Evolutionary conservation across 2,797 vertebrate genomes (phyloP).

Genomic region (Syndactyla subalaris): DNA sequence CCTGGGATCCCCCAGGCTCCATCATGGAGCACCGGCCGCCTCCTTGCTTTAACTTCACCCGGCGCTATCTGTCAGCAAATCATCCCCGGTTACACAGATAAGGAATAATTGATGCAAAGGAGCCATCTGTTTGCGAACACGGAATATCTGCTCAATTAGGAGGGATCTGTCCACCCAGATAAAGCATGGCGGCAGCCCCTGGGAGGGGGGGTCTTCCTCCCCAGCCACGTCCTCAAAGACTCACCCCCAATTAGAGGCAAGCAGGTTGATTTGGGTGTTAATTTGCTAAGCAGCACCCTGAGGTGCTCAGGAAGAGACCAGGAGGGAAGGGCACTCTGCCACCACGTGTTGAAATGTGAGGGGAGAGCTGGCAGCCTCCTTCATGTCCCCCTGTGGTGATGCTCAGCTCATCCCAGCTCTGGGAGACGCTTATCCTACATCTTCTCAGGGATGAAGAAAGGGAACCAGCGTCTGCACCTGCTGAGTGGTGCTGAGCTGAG

Average conservation of each 20-base stretch:
- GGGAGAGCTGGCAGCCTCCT: not conserved
- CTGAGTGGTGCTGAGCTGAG: not conserved
- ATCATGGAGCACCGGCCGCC: not conserved
- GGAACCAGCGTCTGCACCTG: not conserved
- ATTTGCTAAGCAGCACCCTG: constrained; percentile 52
- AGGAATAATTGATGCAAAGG: constrained; percentile 81
- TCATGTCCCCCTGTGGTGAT: rapidly evolving
- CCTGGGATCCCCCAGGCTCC: not conserved
- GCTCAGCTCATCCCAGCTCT: not conserved
- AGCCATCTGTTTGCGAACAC: constrained; percentile 79
- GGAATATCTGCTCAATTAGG: constrained; percentile 76
- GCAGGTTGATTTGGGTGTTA: constrained; percentile 59
- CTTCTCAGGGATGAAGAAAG: not conserved
- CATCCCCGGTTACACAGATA: constrained; percentile 75
- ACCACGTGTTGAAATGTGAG: not conserved
- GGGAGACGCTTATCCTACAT: not conserved
- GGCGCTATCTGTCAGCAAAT: constrained; percentile 77
- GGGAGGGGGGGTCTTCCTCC: not conserved
- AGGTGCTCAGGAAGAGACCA: not conserved
- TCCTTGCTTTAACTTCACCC: constrained; percentile 40
- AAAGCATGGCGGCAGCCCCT: constrained; percentile 53
- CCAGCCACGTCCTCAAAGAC: constrained; percentile 73
- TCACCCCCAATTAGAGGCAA: constrained; percentile 75
- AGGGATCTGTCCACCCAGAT: constrained; percentile 74
- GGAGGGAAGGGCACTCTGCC: not conserved